Evolutionary conservation across 1,140 invertebrate species (phyloP).

Genomic region (Glomeris maerens): DNA sequence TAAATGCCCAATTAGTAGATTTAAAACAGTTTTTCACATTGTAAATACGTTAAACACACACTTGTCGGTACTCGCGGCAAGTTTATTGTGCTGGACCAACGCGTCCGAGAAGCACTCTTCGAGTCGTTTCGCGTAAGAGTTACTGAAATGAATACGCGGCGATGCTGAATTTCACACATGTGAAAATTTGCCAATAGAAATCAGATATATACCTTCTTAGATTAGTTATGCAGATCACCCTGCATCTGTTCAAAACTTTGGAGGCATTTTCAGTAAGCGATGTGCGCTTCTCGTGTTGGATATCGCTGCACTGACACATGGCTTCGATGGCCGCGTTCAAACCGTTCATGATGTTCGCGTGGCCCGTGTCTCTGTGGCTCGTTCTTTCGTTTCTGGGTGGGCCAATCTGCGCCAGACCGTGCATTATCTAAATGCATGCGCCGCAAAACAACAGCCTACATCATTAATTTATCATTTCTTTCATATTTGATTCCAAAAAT

Average conservation of each 20-base stretch:
- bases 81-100: slow-evolving; percentile 59
- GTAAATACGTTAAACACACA: slow-evolving; percentile 26
- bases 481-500: not conserved
- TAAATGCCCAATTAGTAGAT: not conserved
- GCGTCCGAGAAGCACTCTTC: slow-evolving; percentile 71
- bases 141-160: slow-evolving; percentile 25
- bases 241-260: slow-evolving; percentile 49
- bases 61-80: slow-evolving; percentile 43
- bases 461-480: slow-evolving; percentile 1
- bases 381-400: slow-evolving; percentile 46
- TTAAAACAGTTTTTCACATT: slow-evolving; percentile 17
- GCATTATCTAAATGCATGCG: no score
- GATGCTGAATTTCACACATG: not conserved
- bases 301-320: slow-evolving; percentile 61
- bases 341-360: slow-evolving; percentile 69
- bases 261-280: slow-evolving; percentile 41
- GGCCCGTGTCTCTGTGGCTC: no score
- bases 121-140: slow-evolving; percentile 62
- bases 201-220: slow-evolving; percentile 43
- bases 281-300: slow-evolving; percentile 44
- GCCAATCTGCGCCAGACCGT: slow-evolving; percentile 53
- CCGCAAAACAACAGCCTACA: not conserved
- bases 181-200: not conserved
- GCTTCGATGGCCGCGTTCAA: slow-evolving; percentile 72
- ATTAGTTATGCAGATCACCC: slow-evolving; percentile 78